phyloP scores from a whole-genome alignment of 2,797 vertebrate species.

The Otolemur crassicaudatus region DNA sequence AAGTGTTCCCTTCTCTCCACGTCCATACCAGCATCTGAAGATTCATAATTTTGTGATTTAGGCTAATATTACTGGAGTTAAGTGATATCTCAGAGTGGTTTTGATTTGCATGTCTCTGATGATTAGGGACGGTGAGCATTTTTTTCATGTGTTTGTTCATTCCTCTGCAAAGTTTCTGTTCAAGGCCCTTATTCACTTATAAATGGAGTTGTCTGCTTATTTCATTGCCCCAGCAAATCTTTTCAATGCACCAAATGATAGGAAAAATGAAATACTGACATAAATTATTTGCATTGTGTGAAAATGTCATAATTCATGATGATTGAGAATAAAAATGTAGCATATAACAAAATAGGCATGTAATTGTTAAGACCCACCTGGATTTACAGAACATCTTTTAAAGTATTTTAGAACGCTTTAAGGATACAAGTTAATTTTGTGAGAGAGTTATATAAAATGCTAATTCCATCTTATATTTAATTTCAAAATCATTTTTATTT shows the following conservation, averaged over 20 bases:
- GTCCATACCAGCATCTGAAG: too few species aligned
- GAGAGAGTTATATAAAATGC: slow-evolving; percentile 61
- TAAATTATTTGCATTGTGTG: slow-evolving; percentile 76
- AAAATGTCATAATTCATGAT: slow-evolving; percentile 68
- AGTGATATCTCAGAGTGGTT: too few species aligned
- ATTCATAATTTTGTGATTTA: too few species aligned
- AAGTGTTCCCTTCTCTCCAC: too few species aligned
- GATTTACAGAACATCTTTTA: slow-evolving; percentile 70
- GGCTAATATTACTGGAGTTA: too few species aligned
- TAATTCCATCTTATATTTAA: slow-evolving; percentile 62
- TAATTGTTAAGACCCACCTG: slow-evolving; percentile 66
- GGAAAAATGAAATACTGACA: slow-evolving; percentile 32
- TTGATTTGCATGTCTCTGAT: too few species aligned
- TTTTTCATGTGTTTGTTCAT: too few species aligned
- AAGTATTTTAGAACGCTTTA: slow-evolving; percentile 60
- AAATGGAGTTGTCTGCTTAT: not conserved
- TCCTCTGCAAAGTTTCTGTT: too few species aligned
- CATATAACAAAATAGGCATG: slow-evolving; percentile 70
- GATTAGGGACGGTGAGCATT: too few species aligned
- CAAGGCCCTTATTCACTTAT: too few species aligned
- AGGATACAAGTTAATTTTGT: slow-evolving; percentile 60
- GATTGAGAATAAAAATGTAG: slow-evolving; percentile 63
- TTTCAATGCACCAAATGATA: slow-evolving; percentile 57
- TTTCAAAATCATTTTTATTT: slow-evolving; percentile 54
- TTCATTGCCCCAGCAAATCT: slow-evolving; percentile 26